phyloP scores from a whole-genome alignment of 2,797 vertebrate genomes.

The Uromys caudimaculatus region DNA sequence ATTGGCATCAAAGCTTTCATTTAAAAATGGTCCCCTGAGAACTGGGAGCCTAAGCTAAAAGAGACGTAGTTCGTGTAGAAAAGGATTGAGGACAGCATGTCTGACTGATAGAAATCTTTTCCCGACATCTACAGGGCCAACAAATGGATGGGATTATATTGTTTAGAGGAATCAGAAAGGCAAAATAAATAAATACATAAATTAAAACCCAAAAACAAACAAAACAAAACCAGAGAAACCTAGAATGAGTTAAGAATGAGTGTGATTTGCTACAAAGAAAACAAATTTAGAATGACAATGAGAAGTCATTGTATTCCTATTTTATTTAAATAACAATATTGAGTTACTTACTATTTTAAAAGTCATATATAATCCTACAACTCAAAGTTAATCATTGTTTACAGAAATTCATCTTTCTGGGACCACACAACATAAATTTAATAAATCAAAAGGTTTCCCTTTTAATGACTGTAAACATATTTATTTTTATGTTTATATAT shows the following conservation, averaged over 20 bases:
- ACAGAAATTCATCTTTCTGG: background rate
- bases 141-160: background rate
- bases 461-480: background rate
- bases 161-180: background rate
- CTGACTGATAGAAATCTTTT: background rate
- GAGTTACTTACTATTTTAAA: background rate
- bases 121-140: background rate
- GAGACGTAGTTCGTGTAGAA: background rate
- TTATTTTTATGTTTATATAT: background rate
- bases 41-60: background rate
- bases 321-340: constrained; percentile 5
- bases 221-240: background rate
- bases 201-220: too few relatives aligned
- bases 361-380: background rate
- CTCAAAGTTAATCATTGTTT: background rate
- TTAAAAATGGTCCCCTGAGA: background rate
- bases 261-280: background rate
- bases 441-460: background rate
- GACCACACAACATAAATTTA: background rate
- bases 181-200: too few relatives aligned
- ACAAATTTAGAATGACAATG: background rate
- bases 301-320: background rate
- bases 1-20: background rate
- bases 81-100: background rate
- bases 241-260: background rate